These are phyloP conservation scores for Saxidomus purpurata DNA, from an alignment of 1,140 invertebrate genomes.

Conservation along the genomic window DNA sequence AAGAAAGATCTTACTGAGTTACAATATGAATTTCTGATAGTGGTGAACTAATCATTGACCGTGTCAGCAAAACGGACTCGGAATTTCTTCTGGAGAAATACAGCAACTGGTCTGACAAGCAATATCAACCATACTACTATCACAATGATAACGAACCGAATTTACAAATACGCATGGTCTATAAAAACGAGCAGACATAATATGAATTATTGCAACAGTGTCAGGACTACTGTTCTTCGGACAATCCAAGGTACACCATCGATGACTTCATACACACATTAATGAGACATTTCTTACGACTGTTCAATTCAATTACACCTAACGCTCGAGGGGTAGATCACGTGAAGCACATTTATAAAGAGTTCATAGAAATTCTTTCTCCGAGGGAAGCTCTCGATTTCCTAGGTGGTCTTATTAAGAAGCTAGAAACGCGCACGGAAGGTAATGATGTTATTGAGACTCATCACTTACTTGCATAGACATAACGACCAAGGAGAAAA, in stretches of 20 bases:
- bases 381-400: neutral
- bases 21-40: neutral
- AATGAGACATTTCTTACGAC: neutral
- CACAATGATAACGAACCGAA: neutral
- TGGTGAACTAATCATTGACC: neutral
- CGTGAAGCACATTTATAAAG: neutral
- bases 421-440: neutral
- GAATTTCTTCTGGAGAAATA: neutral
- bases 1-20: neutral
- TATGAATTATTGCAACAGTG: neutral
- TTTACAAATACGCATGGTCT: neutral
- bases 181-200: neutral
- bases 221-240: neutral
- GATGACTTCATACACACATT: neutral
- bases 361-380: neutral
- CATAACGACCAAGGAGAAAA: neutral
- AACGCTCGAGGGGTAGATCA: neutral
- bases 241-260: neutral
- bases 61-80: neutral
- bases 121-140: neutral
- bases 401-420: neutral
- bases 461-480: neutral
- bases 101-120: neutral
- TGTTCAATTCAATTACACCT: neutral
- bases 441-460: neutral